phyloP scores from a whole-genome alignment of 2,113 vertebrate genomes.

The Nesogale talazaci region DNA sequence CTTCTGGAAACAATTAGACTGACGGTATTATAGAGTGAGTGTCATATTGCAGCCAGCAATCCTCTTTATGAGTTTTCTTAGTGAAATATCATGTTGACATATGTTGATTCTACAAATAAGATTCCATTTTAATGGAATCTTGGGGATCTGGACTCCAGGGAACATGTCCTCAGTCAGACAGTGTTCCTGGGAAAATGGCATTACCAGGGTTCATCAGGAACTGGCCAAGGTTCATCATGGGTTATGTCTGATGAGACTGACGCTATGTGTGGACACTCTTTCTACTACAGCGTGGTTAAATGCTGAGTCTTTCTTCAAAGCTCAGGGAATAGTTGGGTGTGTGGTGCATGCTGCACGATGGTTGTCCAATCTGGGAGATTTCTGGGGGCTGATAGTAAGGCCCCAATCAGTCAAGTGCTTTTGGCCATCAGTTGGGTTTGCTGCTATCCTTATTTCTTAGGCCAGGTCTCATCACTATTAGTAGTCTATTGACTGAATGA shows the following conservation, averaged over 20 bases:
- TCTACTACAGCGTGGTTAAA: neutral
- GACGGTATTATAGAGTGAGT: conserved; percentile 75
- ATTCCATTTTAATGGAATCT: conserved; percentile 74
- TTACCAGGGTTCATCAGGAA: conserved; percentile 51
- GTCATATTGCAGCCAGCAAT: conserved; percentile 80
- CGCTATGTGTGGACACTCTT: neutral
- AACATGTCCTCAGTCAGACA: conserved; percentile 74
- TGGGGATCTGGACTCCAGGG: conserved; percentile 84
- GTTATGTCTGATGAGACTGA: neutral
- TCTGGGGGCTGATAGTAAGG: neutral
- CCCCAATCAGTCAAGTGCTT: neutral
- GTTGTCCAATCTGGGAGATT: neutral
- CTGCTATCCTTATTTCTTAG: neutral
- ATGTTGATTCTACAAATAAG: conserved; percentile 80
- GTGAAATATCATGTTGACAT: conserved; percentile 82
- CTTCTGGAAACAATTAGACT: conserved; percentile 85
- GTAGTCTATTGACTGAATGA: fast-evolving
- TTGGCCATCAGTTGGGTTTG: neutral
- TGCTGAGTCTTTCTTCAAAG: neutral
- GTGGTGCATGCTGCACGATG: neutral
- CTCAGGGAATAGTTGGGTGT: neutral
- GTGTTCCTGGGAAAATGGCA: conserved; percentile 57
- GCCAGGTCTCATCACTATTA: neutral
- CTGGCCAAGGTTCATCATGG: too few relatives aligned
- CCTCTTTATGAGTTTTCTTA: conserved; percentile 85